Evolutionary conservation across 2,113 vertebrate genomes (phyloP).

Genomic region (Engystomops pustulosus): DNA sequence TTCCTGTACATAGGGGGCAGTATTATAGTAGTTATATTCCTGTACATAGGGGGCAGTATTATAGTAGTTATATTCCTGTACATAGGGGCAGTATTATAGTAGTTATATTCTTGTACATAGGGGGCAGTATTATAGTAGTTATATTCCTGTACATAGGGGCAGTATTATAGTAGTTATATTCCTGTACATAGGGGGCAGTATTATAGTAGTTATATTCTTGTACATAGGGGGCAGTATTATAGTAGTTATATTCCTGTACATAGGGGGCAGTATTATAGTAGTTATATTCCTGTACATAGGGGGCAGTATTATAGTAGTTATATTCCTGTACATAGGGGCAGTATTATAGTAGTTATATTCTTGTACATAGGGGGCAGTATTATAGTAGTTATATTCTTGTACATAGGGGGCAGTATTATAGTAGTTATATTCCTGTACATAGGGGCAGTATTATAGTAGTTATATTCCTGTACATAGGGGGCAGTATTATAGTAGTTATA

Average conservation of each 20-base stretch:
- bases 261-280: background rate
- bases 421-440: background rate
- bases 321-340: background rate
- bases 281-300: background rate
- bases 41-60: background rate
- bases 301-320: slow-evolving; percentile 7
- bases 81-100: slow-evolving; percentile 8
- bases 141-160: background rate
- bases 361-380: background rate
- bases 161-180: slow-evolving; percentile 7
- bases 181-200: background rate
- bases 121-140: slow-evolving; percentile 7
- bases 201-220: background rate
- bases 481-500: slow-evolving; percentile 9
- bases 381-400: slow-evolving; percentile 13
- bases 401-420: background rate
- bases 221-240: background rate
- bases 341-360: slow-evolving; percentile 1
- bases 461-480: slow-evolving; percentile 1
- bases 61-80: slow-evolving; percentile 10
- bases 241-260: slow-evolving; percentile 5
- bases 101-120: slow-evolving; percentile 6
- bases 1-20: background rate
- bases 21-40: slow-evolving; percentile 10
- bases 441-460: slow-evolving; percentile 1